These are phyloP conservation scores for Drosophila peninsularis DNA, from an alignment of 2,888 invertebrate genomes.

Conservation along the genomic window DNA sequence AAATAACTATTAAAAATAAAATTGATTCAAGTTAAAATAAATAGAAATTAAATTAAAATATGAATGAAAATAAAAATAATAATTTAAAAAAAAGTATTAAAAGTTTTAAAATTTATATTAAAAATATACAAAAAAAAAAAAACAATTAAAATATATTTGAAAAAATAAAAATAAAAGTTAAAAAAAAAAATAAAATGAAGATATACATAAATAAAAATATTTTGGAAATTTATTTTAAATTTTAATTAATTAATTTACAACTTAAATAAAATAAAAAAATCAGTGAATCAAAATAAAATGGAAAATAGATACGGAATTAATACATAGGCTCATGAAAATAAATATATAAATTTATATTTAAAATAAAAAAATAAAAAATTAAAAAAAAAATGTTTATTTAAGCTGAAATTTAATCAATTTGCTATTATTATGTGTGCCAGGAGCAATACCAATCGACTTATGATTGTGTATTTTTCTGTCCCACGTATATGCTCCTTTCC, in stretches of 20 bases:
- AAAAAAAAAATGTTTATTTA: no score
- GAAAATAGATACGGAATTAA: not conserved
- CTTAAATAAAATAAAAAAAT: no score
- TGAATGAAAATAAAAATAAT: not conserved
- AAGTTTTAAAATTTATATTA: not conserved
- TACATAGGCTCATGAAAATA: no score
- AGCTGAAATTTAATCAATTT: not conserved
- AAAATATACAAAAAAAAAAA: not conserved
- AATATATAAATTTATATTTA: not conserved
- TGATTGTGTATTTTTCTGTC: not conserved
- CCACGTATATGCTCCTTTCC: not conserved
- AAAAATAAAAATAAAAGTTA: no score
- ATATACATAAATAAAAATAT: no score
- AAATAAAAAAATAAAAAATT: not conserved
- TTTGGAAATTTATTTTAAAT: no score
- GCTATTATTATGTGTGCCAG: no score
- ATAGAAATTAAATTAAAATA: not conserved
- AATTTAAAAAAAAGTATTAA: no score
- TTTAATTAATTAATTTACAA: no score
- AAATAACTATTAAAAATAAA: no score
- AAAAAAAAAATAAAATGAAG: no score
- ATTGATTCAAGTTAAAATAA: not conserved
- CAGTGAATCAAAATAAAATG: not conserved
- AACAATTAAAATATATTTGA: no score
- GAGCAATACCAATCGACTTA: not conserved